Base-by-base conservation (phyloP, 2,113 vertebrate genomes). In the Brachyhypopomus gauderio region DNA sequence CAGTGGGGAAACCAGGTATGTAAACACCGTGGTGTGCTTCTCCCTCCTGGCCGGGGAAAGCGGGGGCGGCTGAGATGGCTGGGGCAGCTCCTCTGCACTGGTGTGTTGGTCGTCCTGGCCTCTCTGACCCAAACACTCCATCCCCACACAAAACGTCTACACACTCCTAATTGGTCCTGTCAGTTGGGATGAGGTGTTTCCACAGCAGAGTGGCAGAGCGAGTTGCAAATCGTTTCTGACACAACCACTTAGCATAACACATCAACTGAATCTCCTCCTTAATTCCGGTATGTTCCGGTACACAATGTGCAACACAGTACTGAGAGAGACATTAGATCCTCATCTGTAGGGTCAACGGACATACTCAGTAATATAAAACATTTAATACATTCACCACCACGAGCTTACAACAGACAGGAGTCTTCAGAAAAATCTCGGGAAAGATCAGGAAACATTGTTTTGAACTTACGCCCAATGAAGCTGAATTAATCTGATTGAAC, bases 181-280 rank as follows among this genome's bases (percentile, higher is more conserved):
- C 30, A 66, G 58, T 22, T 4, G 1, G 58, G 20, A 60, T 22
- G 58, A 60, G 58, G 58, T 4, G n/a, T 20, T 22, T n/a, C 17
- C 62, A 67, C 58, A 80, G 80, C 17, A 23, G 8, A 62, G 75
- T 45, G 30, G 62, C 52, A 56, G 60, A 80, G 74, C 71, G 58
- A 64, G 58, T n/a, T 36, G 4, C 71, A 78, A 81, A 81, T 75
- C 66, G 23, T 34, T 82, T 25, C 60, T 76, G 84, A 82, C 78
- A 85, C 69, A 52, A 75, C 64, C 72, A 71, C 55, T 70, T 80
- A 66, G 48, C 19, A 52, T 73, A 73, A 73, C 38, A 56, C 66
- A 78, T 59, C 9, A 62, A 64, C 25, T 3, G 69, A 85, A 55
- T 34, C 27, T 64, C 56, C 56, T 23, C 27, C 55, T 56, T 69